Conservation (phyloP, 2,797 vertebrate species). For the Apogon hyalosoma region DNA sequence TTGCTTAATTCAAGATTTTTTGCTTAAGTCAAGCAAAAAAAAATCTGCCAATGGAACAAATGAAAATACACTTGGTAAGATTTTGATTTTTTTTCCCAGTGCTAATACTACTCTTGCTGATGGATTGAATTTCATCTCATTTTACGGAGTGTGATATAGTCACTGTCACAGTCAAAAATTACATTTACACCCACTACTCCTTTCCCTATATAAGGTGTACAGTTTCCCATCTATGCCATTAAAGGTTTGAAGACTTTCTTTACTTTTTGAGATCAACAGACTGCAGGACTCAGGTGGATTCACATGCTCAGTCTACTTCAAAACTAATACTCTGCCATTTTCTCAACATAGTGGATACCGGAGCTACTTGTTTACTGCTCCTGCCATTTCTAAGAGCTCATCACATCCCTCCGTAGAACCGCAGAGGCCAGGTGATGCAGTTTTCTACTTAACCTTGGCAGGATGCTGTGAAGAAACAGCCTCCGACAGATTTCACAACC, state of each 20-base stretch:
- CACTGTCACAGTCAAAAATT: not conserved
- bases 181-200: not conserved
- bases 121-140: no score
- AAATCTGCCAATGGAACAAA: no score
- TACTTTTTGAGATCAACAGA: constrained; percentile 1
- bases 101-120: no score
- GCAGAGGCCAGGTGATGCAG: constrained; percentile 9
- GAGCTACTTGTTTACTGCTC: not conserved
- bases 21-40: no score
- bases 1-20: no score
- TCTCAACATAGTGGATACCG: not conserved
- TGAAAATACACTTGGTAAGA: no score
- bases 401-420: not conserved
- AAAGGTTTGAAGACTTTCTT: not conserved
- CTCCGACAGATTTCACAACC: constrained; percentile 31
- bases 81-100: no score
- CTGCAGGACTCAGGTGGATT: not conserved
- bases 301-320: not conserved
- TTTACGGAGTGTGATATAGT: no score
- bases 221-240: not conserved
- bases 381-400: constrained; percentile 8
- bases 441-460: constrained; percentile 42
- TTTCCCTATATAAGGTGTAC: not conserved
- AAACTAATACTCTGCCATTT: not conserved
- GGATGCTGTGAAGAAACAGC: constrained; percentile 10